A percentile compares a stretch with the other conserved stretches of the same genome.
phyloP scores from a whole-genome alignment of 2,113 vertebrate genomes.

The Microcebus lehilahytsara region DNA sequence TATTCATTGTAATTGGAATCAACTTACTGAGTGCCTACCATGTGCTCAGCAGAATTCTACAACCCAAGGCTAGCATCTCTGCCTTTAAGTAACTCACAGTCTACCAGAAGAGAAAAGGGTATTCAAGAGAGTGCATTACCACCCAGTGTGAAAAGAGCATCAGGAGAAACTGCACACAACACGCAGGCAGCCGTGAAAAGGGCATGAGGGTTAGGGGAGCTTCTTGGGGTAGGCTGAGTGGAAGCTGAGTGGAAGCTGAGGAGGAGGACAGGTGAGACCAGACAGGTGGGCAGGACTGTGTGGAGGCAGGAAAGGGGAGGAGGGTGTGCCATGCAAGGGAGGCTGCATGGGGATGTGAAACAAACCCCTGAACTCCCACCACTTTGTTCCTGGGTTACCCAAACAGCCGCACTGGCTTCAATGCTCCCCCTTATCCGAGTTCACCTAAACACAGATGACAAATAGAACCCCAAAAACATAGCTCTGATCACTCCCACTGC shows the following conservation, averaged over 20 bases:
- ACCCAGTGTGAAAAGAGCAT: background rate
- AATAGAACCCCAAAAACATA: background rate
- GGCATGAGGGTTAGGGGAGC: background rate
- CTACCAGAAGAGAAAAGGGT: background rate
- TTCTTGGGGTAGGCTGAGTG: accelerated
- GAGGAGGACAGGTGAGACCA: background rate
- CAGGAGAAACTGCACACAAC: background rate
- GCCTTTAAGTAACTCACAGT: background rate
- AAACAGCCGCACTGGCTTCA: background rate
- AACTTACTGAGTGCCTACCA: background rate
- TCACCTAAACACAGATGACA: background rate
- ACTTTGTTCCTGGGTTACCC: background rate
- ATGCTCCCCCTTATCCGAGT: background rate
- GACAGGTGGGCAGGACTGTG: background rate
- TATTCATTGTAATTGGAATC: background rate
- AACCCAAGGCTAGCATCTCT: background rate
- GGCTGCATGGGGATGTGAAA: background rate
- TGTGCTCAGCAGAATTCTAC: background rate
- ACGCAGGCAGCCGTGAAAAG: accelerated
- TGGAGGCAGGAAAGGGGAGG: background rate
- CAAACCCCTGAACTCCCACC: background rate
- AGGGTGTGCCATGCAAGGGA: background rate
- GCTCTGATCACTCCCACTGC: background rate
- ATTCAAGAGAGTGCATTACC: background rate
- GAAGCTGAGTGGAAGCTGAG: background rate